These are phyloP conservation scores for Diabrotica undecimpunctata DNA, from an alignment of 1,140 invertebrate species.

Conservation along the genomic window DNA sequence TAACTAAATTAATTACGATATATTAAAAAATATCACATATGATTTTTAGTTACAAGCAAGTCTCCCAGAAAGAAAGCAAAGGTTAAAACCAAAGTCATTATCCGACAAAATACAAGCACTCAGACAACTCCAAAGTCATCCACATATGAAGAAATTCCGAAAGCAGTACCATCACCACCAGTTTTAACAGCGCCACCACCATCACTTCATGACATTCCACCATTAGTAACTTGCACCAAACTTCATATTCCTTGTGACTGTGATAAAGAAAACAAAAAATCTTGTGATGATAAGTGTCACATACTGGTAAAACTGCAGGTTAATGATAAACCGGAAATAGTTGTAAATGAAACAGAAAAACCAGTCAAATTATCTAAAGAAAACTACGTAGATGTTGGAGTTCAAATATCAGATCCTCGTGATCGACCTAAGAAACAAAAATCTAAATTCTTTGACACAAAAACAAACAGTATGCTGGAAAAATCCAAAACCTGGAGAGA, in stretches of 20 bases:
- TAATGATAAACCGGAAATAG: constrained; percentile 35
- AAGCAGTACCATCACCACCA: not conserved
- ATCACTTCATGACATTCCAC: not conserved
- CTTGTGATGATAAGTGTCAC: constrained; percentile 37
- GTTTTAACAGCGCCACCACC: not conserved
- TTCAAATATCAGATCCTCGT: not conserved
- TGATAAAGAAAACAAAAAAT: constrained; percentile 22
- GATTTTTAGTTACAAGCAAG: not conserved
- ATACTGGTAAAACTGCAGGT: constrained; percentile 44
- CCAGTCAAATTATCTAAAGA: not conserved
- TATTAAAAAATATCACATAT: not conserved
- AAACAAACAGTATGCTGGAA: no score
- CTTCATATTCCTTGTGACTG: constrained; percentile 30
- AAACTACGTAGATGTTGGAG: not conserved
- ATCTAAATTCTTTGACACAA: not conserved
- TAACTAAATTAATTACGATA: no score
- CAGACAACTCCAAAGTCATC: constrained; percentile 40
- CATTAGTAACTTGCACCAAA: constrained; percentile 22
- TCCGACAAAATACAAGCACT: constrained; percentile 43
- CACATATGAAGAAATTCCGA: constrained; percentile 20
- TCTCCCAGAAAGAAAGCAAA: constrained; percentile 19
- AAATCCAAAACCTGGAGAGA: constrained; percentile 36
- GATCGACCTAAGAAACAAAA: not conserved
- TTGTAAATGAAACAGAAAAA: constrained; percentile 21
- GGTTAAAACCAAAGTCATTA: constrained; percentile 24